Base-by-base conservation (phyloP, 1,140 invertebrate genomes). In the Leucophenga varia region DNA sequence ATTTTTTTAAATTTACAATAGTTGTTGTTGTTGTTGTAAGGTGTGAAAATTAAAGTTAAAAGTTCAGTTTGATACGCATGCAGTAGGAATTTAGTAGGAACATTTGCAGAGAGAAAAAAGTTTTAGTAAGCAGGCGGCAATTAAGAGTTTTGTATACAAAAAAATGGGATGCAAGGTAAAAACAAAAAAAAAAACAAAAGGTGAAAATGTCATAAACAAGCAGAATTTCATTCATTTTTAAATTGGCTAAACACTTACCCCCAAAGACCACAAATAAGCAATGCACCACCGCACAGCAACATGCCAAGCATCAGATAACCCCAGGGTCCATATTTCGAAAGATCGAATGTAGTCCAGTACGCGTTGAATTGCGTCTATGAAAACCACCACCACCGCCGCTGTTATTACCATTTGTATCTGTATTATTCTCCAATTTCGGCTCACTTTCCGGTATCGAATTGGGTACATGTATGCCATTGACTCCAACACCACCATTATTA, bases 221-320 rank as follows among this genome's bases (percentile, higher is more conserved):
- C n/a, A n/a, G n/a, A n/a, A n/a, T n/a, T n/a, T n/a, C n/a, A 12
- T 13, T 41, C n/a, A 17, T n/a, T 7, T 21, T 21, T 21, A n/a
- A 41, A 41, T 12, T 3, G 3, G 22, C n/a, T 7, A 22, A 41
- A 58, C 43, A 60, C 77, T 75, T 63, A 81, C 79, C 80, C n/a
- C 82, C 82, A 84, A 43, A 84, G 76, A 25, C 83, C 75, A 55
- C 82, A 85, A 61, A 84, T 82, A 76, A 84, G 80, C 42, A 85
- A 76, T 38, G 84, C 79, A 8, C 80, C 80, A 25, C 82, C 82
- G 59, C 82, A 84, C 40, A 84, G 77, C 31, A 85, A 68, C 79
- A 84, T 83, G 18, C 82, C 83, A 35, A 84, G 77, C 58, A 84
- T 82, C 18, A 84, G 74, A 52, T 84, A 84, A 54, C 82, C 82